These are phyloP conservation scores for Agrilus planipennis DNA, from an alignment of 1,140 invertebrate genomes.

Conservation along the genomic window DNA sequence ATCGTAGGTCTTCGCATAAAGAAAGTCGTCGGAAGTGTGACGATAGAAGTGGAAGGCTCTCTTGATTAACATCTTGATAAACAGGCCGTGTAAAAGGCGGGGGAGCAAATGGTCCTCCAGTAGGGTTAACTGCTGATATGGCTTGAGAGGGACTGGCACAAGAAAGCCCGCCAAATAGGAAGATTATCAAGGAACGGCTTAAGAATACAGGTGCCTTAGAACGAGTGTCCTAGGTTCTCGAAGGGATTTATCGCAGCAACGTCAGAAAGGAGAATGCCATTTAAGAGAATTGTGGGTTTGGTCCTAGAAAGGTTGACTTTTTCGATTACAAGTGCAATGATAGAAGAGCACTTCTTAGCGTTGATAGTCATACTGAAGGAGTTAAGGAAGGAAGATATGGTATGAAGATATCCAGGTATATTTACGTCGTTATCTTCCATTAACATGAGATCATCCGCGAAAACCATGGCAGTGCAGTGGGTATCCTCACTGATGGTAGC, in stretches of 20 bases:
- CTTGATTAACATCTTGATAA: conserved; percentile 5
- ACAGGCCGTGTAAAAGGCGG: background rate
- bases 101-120: background rate
- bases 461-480: conserved; percentile 10
- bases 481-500: background rate
- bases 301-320: background rate
- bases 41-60: background rate
- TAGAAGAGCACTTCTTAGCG: conserved; percentile 1
- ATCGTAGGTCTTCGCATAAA: background rate
- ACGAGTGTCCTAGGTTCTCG: conserved; percentile 5
- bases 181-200: conserved; percentile 6
- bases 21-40: background rate
- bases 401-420: background rate
- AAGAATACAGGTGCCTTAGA: background rate
- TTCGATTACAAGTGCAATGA: background rate
- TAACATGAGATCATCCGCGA: conserved; percentile 28
- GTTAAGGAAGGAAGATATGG: background rate
- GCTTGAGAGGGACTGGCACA: conserved; percentile 4
- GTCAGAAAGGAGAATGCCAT: background rate
- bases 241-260: background rate
- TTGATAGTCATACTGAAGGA: conserved; percentile 7
- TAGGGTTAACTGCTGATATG: conserved; percentile 8
- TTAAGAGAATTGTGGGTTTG: background rate
- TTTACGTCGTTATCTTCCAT: conserved; percentile 3
- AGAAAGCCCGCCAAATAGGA: conserved; percentile 1